Evolutionary conservation across 2,797 vertebrate genomes (phyloP), one percentile per base, ranked within the genome.

Genomic region (Sebastes cheni): DNA sequence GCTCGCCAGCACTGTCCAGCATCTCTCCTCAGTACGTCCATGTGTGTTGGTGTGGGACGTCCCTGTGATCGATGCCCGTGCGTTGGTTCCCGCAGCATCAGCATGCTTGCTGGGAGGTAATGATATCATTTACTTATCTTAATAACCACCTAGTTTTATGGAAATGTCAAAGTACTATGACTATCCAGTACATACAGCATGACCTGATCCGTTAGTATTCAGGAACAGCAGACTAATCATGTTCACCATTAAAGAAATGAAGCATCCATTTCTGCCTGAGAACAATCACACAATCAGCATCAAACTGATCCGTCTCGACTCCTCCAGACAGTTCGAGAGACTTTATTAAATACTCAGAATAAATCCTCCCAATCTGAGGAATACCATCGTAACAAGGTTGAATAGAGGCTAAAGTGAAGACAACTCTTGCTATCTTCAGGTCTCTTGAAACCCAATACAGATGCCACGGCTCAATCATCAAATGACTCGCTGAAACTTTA

Each of bases 401-500:
- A 70, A 58, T 2, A 59, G 25, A 22, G 52, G 54, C 39, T 34
- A 20, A 54, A 77, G 59, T 54, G 59, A 69, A 87, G 72, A 66
- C 46, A 52, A 72, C 83, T 36, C 55, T 67, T 11, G 61, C 18
- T 30, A 83, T 83, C 75, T 67, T 79, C 62, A 81, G 82, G 88
- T 83, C 27, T 27, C 61, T 86, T 55, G 95, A 95, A 95, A 94
- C 62, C 62, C 39, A 66, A 96, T 59, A 91, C 58, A 65, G 70
- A 75, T 60, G 64, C 72, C 69, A 68, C 72, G 18, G 79, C 89
- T 89, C 82, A 75, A 82, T 90, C 88, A 90, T 88, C 91, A 91
- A 88, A 82, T 81, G 91, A 92, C 91, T 93, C 90, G 84, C 55
- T 95, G 88, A 95, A 95, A 96, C 93, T 95, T 96, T 95, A 96